Percentiles rank a stretch among this genome's conserved stretches.
Conservation (phyloP, 2,113 vertebrate species). For the Calonectris borealis region DNA sequence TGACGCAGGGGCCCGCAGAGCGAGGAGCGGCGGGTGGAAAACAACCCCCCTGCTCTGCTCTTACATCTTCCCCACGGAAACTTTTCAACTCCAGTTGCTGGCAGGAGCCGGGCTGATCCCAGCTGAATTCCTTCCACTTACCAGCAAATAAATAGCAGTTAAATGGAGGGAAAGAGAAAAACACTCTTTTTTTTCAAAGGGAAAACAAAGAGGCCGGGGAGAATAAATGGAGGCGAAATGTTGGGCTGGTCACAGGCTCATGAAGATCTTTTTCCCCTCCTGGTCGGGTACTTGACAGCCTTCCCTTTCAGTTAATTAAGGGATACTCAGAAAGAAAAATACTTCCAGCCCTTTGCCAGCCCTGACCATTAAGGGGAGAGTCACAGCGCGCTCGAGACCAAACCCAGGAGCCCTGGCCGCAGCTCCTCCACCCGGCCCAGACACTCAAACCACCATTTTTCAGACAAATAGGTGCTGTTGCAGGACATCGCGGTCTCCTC, state of each 20-base stretch:
- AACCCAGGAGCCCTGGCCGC: neutral
- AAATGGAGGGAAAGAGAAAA: constrained; percentile 43
- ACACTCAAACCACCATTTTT: neutral
- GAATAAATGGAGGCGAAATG: neutral
- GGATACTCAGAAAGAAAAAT: constrained; percentile 21
- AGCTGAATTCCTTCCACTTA: constrained; percentile 62
- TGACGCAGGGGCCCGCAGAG: neutral
- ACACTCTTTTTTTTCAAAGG: constrained; percentile 13
- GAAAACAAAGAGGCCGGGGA: constrained; percentile 23
- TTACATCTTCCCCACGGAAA: constrained; percentile 33
- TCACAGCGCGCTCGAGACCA: neutral
- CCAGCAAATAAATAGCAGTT: constrained; percentile 58
- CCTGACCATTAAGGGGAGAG: neutral
- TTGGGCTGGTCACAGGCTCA: neutral
- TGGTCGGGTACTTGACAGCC: neutral
- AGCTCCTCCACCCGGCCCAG: neutral
- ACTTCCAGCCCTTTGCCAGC: constrained; percentile 22
- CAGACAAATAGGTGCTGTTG: neutral
- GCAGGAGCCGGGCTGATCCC: constrained; percentile 45
- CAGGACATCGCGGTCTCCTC: neutral
- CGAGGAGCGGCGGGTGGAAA: neutral
- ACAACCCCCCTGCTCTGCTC: constrained; percentile 11
- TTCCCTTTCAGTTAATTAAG: constrained; percentile 37
- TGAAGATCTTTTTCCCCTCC: constrained; percentile 1
- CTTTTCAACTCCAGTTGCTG: constrained; percentile 38